A percentile compares a stretch with the other conserved stretches of the same genome.
These are phyloP conservation scores for Odontocolon sp. DNA, from an alignment of 2,888 invertebrate genomes.

Conservation along the genomic window DNA sequence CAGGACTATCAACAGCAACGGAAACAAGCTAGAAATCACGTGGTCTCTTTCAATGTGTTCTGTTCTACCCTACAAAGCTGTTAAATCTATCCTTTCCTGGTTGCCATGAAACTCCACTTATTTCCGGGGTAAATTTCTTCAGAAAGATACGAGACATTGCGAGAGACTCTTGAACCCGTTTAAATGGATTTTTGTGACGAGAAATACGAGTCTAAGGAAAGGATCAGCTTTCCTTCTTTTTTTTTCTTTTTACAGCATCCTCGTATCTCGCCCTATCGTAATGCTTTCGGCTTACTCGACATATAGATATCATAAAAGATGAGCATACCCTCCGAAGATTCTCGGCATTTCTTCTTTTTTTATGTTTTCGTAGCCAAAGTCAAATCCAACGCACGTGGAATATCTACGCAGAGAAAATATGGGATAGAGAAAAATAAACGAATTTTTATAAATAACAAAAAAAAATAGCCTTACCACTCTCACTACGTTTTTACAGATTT, in stretches of 20 bases:
- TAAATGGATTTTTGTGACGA: too few species aligned
- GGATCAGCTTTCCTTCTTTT: background rate
- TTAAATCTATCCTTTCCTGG: background rate
- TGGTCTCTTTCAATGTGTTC: background rate
- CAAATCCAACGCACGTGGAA: background rate
- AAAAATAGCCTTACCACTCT: background rate
- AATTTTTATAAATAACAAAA: background rate
- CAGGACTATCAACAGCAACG: background rate
- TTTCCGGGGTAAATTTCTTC: too few species aligned
- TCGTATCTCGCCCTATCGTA: background rate
- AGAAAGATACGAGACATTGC: too few species aligned
- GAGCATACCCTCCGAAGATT: too few species aligned
- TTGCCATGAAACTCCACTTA: too few species aligned
- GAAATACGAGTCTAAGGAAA: too few species aligned
- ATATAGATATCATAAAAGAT: too few species aligned
- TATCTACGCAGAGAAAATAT: background rate
- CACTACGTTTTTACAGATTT: slow-evolving; percentile 7
- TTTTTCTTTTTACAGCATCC: background rate
- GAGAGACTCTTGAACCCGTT: too few species aligned
- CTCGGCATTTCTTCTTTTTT: slow-evolving; percentile 3
- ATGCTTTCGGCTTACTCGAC: background rate
- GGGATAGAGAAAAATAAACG: slow-evolving; percentile 20
- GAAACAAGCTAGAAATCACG: background rate
- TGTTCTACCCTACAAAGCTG: background rate
- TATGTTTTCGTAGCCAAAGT: slow-evolving; percentile 2